These are phyloP conservation scores for Sinohyriopsis cumingii DNA, from an alignment of 2,888 invertebrate species.

Conservation along the genomic window DNA sequence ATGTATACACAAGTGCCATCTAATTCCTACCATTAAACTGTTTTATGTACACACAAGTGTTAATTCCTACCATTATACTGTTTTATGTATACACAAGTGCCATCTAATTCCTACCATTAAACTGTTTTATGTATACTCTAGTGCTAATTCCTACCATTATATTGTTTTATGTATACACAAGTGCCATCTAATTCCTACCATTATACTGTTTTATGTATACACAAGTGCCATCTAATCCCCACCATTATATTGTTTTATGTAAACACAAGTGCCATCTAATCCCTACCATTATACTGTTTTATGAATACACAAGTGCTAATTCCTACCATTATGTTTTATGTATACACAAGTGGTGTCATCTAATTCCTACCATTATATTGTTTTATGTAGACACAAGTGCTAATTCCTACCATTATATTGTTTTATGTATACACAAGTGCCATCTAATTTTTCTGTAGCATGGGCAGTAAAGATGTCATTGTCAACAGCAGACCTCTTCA, in stretches of 20 bases:
- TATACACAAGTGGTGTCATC: too few relatives aligned
- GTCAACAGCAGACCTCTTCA: constrained; percentile 45
- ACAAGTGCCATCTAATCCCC: too few relatives aligned
- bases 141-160: constrained; percentile 38
- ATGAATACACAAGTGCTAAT: too few relatives aligned
- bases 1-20: constrained; percentile 53
- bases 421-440: constrained; percentile 64
- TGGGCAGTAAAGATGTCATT: constrained; percentile 44
- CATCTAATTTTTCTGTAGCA: constrained; percentile 68
- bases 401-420: constrained; percentile 51
- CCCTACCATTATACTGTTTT: constrained; percentile 53
- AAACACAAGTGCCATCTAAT: too few relatives aligned
- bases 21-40: constrained; percentile 30
- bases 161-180: too few relatives aligned
- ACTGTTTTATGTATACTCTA: too few relatives aligned
- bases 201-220: too few relatives aligned
- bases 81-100: constrained; percentile 64
- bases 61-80: constrained; percentile 51
- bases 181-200: too few relatives aligned
- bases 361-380: constrained; percentile 51
- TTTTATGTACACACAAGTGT: too few relatives aligned
- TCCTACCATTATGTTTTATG: too few relatives aligned
- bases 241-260: too few relatives aligned
- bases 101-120: constrained; percentile 53
- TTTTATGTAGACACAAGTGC: background rate